Evolutionary conservation across 2,888 invertebrate genomes (phyloP), one percentile per base, ranked within the genome.

Genomic region (Agrochola lota): DNA sequence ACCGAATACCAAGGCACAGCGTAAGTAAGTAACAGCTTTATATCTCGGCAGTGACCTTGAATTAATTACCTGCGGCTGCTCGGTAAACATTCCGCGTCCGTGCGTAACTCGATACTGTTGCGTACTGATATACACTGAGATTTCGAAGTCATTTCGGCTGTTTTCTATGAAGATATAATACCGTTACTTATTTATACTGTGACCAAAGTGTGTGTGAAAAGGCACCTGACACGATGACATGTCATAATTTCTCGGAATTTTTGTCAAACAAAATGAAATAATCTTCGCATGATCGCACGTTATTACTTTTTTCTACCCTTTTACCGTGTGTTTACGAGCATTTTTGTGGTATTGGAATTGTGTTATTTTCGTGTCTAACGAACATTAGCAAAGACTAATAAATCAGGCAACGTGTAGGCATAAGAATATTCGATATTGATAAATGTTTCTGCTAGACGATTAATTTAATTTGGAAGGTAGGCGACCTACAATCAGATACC

Each of bases 331-430:
- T 76, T 77, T 80, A 72, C 55, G 77, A 70, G 57, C 40, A 40
- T 71, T 87, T 73, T 71, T 62, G 35, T 20, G 46, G 26, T 46
- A 68, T 87, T 69, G 30, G 72, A 57, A 69, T 74, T 72, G n/a
- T 74, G 35, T 70, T 84, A 79, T 87, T 86, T 76, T 69, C 84
- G 66, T 85, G 82, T 35, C 49, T 64, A 85, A 77, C 49, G 20
- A 71, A 84, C 66, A 70, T 81, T 78, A 73, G 35, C 71, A 30
- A 68, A 35, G 26, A 64, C 46, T 72, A 72, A 81, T 81, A 81
- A 81, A 83, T 81, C 78, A 72, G 55, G 35, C 72, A 49, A 66
- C 78, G 46, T 30, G 55, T 60, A 55, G 68, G 59, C 46, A 64
- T 66, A 72, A 43, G 35, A 76, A 60, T 62, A 59, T 69, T 52